Base-by-base conservation (phyloP, 2,113 vertebrate genomes). In the Oncorhynchus nerka region DNA sequence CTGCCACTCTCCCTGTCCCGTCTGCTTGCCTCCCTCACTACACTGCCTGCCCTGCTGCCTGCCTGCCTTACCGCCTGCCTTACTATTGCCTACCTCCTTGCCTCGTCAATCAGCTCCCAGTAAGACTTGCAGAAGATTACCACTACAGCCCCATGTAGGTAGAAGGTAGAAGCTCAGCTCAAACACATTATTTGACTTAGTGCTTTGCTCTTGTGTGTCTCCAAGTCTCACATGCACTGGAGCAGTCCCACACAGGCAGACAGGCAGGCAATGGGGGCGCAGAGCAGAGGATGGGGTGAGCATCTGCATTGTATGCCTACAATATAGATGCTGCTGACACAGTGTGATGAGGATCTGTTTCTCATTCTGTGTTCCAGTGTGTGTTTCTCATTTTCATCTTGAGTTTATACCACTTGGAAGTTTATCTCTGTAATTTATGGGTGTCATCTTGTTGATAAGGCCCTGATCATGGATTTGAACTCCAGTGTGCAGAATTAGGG, bases 191-290 rank as follows among this genome's bases (percentile, higher is more conserved):
- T 49, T 70, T 45, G 6, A 70, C 74, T 77, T 22, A 39, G 39
- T 39, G 39, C 39, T 7, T 9, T 39, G 39, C 39, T 39, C 39
- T 39, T 39, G 39, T 8, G 39, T 67, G 62, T 68, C 49, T 51
- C 49, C 49, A 15, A 51, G 49, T 73, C 75, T 24, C 68, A 70
- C 75, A 76, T 24, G 39, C 75, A 70, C 68, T 32, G 24, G 28
- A 45, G 13, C 68, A 57, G 39, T 51, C 65, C 67, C 74, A 55
- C 65, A 57, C 74, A 15, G 39, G 5, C 6, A 34, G 32, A 1
- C 32, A 34, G 32, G 32, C 32, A 78, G 39, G 39, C 61, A 68
- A 1, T 70, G 28, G 22, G 6, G 19, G 15, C 32, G 30, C 51
- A 72, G 30, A 30, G 19, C 66, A 67, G 24, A 13, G 65, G 11